These are phyloP conservation scores for Cartodere bifasciata DNA, from an alignment of 2,888 invertebrate genomes.

Conservation along the genomic window DNA sequence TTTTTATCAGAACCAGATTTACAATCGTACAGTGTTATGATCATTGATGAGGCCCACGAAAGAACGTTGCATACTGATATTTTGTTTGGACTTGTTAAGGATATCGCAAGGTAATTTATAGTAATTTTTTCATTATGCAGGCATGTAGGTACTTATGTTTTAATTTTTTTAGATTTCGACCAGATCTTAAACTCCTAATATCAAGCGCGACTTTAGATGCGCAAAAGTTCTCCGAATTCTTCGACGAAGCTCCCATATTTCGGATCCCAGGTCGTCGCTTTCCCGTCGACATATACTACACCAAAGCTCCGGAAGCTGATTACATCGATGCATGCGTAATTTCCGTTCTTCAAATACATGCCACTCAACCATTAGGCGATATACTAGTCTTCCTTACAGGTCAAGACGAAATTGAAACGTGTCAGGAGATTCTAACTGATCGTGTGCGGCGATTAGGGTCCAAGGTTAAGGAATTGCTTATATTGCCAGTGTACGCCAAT, in stretches of 20 bases:
- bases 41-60: constrained; percentile 99
- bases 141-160: too few relatives aligned
- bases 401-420: constrained; percentile 83
- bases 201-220: constrained; percentile 98
- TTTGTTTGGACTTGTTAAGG: constrained; percentile 92
- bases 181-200: constrained; percentile 90
- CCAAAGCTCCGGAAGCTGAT: constrained; percentile 98
- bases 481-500: constrained; percentile 96
- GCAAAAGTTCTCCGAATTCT: constrained; percentile 94
- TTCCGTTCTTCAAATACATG: constrained; percentile 94
- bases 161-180: too few relatives aligned
- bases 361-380: constrained; percentile 92
- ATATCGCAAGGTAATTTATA: too few relatives aligned
- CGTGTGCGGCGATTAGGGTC: constrained; percentile 83
- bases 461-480: constrained; percentile 82
- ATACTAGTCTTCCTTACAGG: constrained; percentile 94
- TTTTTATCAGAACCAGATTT: constrained; percentile 96
- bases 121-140: too few relatives aligned
- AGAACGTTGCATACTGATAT: constrained; percentile 97
- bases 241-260: constrained; percentile 97
- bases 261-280: constrained; percentile 89
- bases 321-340: constrained; percentile 98
- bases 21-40: constrained; percentile 93
- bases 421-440: constrained; percentile 80
- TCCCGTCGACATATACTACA: constrained; percentile 98